Percentiles rank a stretch among this genome's conserved stretches.
These are phyloP conservation scores for Cephus sareptanus DNA, from an alignment of 2,888 invertebrate species.

Conservation along the genomic window DNA sequence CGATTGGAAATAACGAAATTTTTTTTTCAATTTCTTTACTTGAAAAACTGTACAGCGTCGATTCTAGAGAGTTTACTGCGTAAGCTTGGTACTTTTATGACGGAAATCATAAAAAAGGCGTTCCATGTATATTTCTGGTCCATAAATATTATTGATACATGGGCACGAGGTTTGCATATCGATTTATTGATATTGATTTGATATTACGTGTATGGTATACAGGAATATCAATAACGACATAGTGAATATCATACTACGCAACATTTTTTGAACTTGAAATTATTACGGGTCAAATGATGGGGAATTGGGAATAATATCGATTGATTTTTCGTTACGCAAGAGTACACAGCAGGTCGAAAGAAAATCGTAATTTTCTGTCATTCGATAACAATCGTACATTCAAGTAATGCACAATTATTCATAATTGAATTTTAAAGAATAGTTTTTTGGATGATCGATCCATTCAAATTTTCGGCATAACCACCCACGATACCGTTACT, in stretches of 20 bases:
- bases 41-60: background rate
- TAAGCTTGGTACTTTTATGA: background rate
- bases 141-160: background rate
- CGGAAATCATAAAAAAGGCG: background rate
- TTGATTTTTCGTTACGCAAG: too few species aligned
- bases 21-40: too few species aligned
- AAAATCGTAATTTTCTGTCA: too few species aligned
- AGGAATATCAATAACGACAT: background rate
- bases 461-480: background rate
- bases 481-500: background rate
- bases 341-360: too few species aligned
- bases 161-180: background rate
- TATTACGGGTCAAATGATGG: too few species aligned
- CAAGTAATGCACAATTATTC: background rate
- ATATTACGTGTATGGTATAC: background rate
- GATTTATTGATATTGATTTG: background rate
- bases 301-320: too few species aligned
- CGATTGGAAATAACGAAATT: background rate
- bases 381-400: too few species aligned
- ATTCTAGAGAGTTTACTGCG: background rate
- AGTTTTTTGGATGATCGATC: background rate
- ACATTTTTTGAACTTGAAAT: too few species aligned
- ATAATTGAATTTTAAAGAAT: background rate
- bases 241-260: too few species aligned
- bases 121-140: background rate